Base-by-base conservation (phyloP, 2,888 invertebrate species). In the Sphinx pinastri region DNA sequence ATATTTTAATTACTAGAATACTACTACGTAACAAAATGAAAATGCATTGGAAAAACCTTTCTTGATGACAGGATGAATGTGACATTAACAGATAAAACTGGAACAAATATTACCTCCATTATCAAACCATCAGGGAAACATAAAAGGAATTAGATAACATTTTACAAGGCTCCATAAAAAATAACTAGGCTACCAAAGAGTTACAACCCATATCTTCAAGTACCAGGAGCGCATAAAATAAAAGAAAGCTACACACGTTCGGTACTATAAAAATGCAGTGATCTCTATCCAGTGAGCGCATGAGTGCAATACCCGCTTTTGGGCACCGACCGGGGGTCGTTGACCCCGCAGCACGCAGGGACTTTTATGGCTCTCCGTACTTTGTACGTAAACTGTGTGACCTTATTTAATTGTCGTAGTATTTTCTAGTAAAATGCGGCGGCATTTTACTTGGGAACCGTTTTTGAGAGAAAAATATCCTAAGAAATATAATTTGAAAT, bases 221-320 rank as follows among this genome's bases (percentile, higher is more conserved):
- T 77, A 79, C 78, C 76, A 79, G 78, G 78, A 71, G 70, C 45
- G 70, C 71, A 79, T 73, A 73, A 73, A 68, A 66, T 58, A 71
- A 67, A 73, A 79, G 78, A 77, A 79, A 79, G 79, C 76, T 76
- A 72, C 71, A 70, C 67, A 67, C 67, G 67, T 19, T 59, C 70
- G 68, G 67, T 59, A 59, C 67, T 58, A 58, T 67, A 70, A 67
- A 58, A 58, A 67, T 67, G 67, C 67, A 67, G 67, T 69, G 69
- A 69, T 69, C 69, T 69, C 59, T 68, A 68, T 57, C 70, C 70
- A 63, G 69, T 51, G 51, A 81, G 85, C 82, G 78, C 76, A 76
- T 77, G 86, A 88, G 88, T 88, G 88, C 88, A 86, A 83, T 86
- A 88, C 84, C 86, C 87, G 84, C 82, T 85, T 87, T 87, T 85